These are phyloP conservation scores for Mactra quadrangularis DNA, from an alignment of 1,140 invertebrate species.

Conservation along the genomic window DNA sequence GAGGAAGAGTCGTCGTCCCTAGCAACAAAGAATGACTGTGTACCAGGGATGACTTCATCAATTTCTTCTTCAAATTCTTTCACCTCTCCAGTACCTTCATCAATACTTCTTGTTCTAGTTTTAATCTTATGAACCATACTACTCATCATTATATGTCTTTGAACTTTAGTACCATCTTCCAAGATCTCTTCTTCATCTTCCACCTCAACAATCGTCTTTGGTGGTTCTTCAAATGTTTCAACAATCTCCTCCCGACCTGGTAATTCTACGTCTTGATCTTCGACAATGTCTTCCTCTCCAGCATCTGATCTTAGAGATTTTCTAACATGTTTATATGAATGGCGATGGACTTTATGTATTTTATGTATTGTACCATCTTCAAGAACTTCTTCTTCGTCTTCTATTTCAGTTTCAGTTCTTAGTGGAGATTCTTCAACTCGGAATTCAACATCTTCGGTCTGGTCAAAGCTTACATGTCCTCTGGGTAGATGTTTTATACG, in stretches of 20 bases:
- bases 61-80: conserved; percentile 74
- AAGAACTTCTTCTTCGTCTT: conserved; percentile 77
- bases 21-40: conserved; percentile 74
- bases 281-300: conserved; percentile 70
- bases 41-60: conserved; percentile 79
- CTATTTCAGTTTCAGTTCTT: conserved; percentile 67
- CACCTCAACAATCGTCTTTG: conserved; percentile 75
- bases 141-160: conserved; percentile 72
- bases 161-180: conserved; percentile 80
- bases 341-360: conserved; percentile 66
- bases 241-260: conserved; percentile 73
- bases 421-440: conserved; percentile 68
- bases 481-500: conserved; percentile 53
- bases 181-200: conserved; percentile 79
- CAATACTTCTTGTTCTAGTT: conserved; percentile 75
- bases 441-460: conserved; percentile 56
- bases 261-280: conserved; percentile 68
- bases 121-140: conserved; percentile 75
- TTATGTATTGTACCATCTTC: conserved; percentile 79
- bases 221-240: conserved; percentile 79
- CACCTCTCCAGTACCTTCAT: conserved; percentile 64
- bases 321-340: conserved; percentile 74
- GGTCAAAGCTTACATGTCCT: conserved; percentile 27
- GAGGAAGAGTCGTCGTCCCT: conserved; percentile 43
- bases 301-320: conserved; percentile 67